These are phyloP conservation scores for Metaphire vulgaris DNA, from an alignment of 1,140 invertebrate species.

Conservation along the genomic window DNA sequence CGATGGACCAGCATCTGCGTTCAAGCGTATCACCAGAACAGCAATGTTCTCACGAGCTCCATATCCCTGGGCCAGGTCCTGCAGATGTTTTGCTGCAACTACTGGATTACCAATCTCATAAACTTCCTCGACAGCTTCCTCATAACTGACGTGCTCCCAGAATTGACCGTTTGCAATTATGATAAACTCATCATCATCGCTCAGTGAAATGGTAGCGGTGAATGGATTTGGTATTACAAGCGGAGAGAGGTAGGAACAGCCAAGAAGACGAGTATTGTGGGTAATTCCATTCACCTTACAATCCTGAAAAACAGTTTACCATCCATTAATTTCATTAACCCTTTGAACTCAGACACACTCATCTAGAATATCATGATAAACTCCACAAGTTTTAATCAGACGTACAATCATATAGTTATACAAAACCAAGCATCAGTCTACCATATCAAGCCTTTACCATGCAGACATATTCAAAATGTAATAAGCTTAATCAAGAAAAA, in stretches of 20 bases:
- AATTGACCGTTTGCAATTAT: constrained; percentile 49
- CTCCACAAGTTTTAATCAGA: too few relatives aligned
- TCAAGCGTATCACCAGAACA: constrained; percentile 44
- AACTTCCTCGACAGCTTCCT: constrained; percentile 47
- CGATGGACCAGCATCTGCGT: constrained; percentile 26
- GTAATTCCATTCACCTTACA: constrained; percentile 47
- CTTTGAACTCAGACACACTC: too few relatives aligned
- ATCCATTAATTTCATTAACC: too few relatives aligned
- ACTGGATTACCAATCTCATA: constrained; percentile 46
- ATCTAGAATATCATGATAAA: too few relatives aligned
- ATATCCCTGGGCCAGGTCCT: constrained; percentile 51
- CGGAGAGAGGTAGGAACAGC: constrained; percentile 48
- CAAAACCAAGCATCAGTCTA: too few relatives aligned
- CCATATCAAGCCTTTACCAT: too few relatives aligned
- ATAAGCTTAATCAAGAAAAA: too few relatives aligned
- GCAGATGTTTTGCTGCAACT: constrained; percentile 48
- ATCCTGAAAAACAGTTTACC: constrained; percentile 46
- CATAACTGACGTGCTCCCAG: constrained; percentile 45
- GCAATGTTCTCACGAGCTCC: constrained; percentile 49
- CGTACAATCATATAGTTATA: too few relatives aligned
- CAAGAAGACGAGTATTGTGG: constrained; percentile 43
- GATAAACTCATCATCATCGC: constrained; percentile 45
- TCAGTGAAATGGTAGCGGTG: constrained; percentile 35
- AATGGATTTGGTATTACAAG: constrained; percentile 48
- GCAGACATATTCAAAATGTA: too few relatives aligned